Base-by-base conservation (phyloP, 1,140 invertebrate species). In the Ericerus pela region DNA sequence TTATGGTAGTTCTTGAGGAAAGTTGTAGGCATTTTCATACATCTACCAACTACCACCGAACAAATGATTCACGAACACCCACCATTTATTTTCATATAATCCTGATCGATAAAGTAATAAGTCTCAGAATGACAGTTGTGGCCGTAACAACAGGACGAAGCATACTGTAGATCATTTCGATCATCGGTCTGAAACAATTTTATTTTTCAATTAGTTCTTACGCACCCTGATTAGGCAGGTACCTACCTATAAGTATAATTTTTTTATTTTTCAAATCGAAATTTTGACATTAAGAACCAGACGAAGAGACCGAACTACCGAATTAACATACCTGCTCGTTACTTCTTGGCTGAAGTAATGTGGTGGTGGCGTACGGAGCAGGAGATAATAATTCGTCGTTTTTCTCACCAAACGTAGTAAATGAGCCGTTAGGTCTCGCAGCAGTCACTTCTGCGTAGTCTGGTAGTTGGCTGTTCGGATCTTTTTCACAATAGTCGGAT, bases 371-470 rank as follows among this genome's bases (percentile, higher is more conserved):
- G 28, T 66, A 66, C 14, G 65, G 62, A 0, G 65, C 63, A 2
- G 63, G 63, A 0, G 60, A 62, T 8, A 55, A 60, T 10, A 54
- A 33, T 12, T 58, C 61, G 24, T 58, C 56, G 10, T 28, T 36
- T 28, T 22, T 28, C 20, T 29, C 24, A 30, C n/a, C 47, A 14
- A 28, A 27, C 14, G 26, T 36, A 36, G 26, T 59, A n/a, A 30
- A 51, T 5, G 56, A 53, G 10, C 51, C 47, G 18, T 14, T 59
- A 60, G 11, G 38, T 58, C 41, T 60, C 2, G 38, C 54, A 6
- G 62, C 43, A n/a, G 63, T 69, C 37, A 73, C 72, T 66, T 73
- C 72, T 56, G 72, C 71, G 61, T 73, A 73, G 63, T 73, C 72
- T 27, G 70, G 69, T 64, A 69, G 18, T 43, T 61, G 36, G 27